phyloP scores from a whole-genome alignment of 2,797 vertebrate species.

The Yasuhikotakia modesta region DNA sequence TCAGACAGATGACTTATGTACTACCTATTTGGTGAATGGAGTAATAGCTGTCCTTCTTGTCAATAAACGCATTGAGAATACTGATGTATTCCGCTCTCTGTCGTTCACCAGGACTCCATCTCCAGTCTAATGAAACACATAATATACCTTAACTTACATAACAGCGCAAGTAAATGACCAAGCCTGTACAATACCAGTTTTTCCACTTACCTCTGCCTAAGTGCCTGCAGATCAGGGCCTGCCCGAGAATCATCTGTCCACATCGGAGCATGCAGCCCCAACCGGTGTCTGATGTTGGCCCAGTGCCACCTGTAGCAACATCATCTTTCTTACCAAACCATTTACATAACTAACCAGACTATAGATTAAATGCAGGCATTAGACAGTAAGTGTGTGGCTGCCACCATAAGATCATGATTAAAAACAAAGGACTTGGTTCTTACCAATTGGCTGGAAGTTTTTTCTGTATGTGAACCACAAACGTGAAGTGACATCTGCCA shows the following conservation, averaged over 20 bases:
- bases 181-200: not conserved
- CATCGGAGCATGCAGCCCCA: slow-evolving; percentile 99
- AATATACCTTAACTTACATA: not conserved
- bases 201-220: slow-evolving; percentile 86
- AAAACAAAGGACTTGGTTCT: slow-evolving; percentile 40
- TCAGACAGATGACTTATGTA: slow-evolving; percentile 16
- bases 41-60: slow-evolving; percentile 98
- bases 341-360: not conserved
- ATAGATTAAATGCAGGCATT: not conserved
- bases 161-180: not conserved
- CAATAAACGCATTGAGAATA: slow-evolving; percentile 93
- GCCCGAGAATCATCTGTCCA: slow-evolving; percentile 97
- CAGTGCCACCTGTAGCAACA: slow-evolving; percentile 88
- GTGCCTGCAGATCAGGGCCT: slow-evolving; percentile 91
- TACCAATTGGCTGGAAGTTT: slow-evolving; percentile 95
- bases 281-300: slow-evolving; percentile 95
- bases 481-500: slow-evolving; percentile 91
- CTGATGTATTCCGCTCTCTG: slow-evolving; percentile 88
- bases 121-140: slow-evolving; percentile 82
- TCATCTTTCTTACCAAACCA: slow-evolving; percentile 16
- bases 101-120: slow-evolving; percentile 85
- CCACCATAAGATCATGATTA: not conserved
- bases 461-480: slow-evolving; percentile 98
- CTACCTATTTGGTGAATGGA: slow-evolving; percentile 99
- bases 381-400: not conserved